These are phyloP conservation scores for Ecliptopera silaceata DNA, from an alignment of 2,888 invertebrate genomes.

Conservation along the genomic window DNA sequence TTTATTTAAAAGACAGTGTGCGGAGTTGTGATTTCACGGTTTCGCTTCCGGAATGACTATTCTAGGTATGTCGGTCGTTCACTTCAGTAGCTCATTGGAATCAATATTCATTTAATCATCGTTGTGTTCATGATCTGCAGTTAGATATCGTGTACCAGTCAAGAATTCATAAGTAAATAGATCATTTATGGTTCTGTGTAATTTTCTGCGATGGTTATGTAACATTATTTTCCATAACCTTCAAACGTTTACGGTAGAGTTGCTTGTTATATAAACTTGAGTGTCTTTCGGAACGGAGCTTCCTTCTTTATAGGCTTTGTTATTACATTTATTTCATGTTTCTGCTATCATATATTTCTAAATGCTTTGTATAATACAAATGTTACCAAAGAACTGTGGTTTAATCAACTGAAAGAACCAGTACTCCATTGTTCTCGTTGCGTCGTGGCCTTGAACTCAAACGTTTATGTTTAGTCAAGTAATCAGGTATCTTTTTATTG, in stretches of 20 bases:
- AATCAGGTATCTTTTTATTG: neutral
- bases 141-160: constrained; percentile 7
- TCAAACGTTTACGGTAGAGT: constrained; percentile 35
- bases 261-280: constrained; percentile 32
- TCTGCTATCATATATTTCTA: neutral
- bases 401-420: neutral
- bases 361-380: neutral
- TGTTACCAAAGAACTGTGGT: neutral
- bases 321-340: neutral
- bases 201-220: constrained; percentile 43
- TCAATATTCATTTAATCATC: constrained; percentile 20
- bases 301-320: constrained; percentile 2
- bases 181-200: constrained; percentile 21
- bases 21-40: constrained; percentile 38
- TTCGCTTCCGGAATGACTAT: constrained; percentile 59
- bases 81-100: neutral
- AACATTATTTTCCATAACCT: constrained; percentile 51
- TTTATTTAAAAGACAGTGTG: constrained; percentile 19
- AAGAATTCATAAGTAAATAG: constrained; percentile 24
- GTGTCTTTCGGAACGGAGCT: constrained; percentile 18
- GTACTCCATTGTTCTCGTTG: constrained; percentile 7
- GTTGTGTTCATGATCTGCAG: constrained; percentile 5
- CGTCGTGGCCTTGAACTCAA: constrained; percentile 18
- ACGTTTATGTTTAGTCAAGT: neutral
- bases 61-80: constrained; percentile 56